Percentiles rank a stretch among this genome's conserved stretches.
Conservation (phyloP, 2,797 vertebrate genomes). For the Mallotus villosus region DNA sequence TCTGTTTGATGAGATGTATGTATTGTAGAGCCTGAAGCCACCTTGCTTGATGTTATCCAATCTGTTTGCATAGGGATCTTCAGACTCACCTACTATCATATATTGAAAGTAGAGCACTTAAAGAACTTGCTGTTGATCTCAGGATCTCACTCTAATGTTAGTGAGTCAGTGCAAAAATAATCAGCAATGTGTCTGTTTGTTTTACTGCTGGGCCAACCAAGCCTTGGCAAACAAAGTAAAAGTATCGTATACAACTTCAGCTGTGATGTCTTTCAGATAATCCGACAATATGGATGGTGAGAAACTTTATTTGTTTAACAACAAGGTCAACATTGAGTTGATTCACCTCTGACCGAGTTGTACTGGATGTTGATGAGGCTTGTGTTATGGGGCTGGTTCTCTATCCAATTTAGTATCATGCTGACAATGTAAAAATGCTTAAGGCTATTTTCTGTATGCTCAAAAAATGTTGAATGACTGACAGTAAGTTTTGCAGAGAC, state of each 20-base stretch:
- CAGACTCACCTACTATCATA: conserved; percentile 66
- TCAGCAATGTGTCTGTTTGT: conserved; percentile 57
- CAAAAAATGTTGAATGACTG: background rate
- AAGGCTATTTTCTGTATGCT: background rate
- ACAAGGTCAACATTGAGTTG: conserved; percentile 37
- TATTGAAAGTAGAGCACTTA: conserved; percentile 62
- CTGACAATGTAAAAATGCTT: background rate
- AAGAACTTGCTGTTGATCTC: conserved; percentile 66
- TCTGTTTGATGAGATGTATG: conserved; percentile 73
- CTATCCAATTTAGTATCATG: background rate
- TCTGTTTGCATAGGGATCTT: conserved; percentile 79
- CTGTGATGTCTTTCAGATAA: conserved; percentile 43
- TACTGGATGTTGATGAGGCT: background rate
- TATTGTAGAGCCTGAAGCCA: conserved; percentile 74
- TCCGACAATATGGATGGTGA: conserved; percentile 44
- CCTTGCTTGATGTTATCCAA: conserved; percentile 70
- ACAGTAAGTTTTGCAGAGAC: background rate
- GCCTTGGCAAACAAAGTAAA: conserved; percentile 45
- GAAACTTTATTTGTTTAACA: conserved; percentile 38
- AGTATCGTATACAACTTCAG: conserved; percentile 43
- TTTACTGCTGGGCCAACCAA: conserved; percentile 58
- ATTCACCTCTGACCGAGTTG: background rate
- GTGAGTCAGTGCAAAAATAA: conserved; percentile 66
- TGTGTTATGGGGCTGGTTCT: background rate
- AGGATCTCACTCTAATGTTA: conserved; percentile 66